Base-by-base conservation (phyloP, 2,113 vertebrate genomes). In the Columba janthina region DNA sequence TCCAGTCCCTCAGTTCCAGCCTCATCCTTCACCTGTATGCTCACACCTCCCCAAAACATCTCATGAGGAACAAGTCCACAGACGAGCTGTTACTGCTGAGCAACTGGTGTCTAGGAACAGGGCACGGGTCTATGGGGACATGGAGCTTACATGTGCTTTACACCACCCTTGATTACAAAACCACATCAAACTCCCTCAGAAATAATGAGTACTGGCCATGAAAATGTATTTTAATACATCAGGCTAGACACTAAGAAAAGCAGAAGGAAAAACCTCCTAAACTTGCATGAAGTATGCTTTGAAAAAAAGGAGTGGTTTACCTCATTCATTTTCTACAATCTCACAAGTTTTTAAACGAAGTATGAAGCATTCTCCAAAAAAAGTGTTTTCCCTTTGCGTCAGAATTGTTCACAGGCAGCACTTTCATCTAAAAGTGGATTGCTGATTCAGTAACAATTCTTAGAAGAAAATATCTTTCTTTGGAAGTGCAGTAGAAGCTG, bases 401-500 rank as follows among this genome's bases (percentile, higher is more conserved):
- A 87, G 22, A 69, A 74, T n/a, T 74, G 5, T 54, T 76, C 36
- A 19, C 36, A 85, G 84, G 38, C 10, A 86, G 44, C 20, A 54
- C 32, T 48, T 74, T 84, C 34, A 70, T 40, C 38, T 65, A 70
- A 26, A 19, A 87, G 40, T 48, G 74, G 78, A 50, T 40, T 86
- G 60, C 50, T 91, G 66, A 78, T 69, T 67, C 6, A 46, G 28
- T 61, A 86, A 53, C 54, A 54, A 31, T 76, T 44, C 70, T 79
- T 36, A 66, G 57, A 86, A 85, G 76, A 85, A 90, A 75, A 74
- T 64, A 61, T 2, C 64, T 51, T 85, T 61, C 67, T 85, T 91
- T 71, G 79, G 60, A 81, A 86, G 90, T 58, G 61, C 70, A 87
- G 69, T 85, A 62, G 91, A 85, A 90, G 61, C 70, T 87, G 87